Evolutionary conservation across 2,888 invertebrate species (phyloP), one percentile per base, ranked within the genome.

Genomic region (Drosophila flavopinicola): DNA sequence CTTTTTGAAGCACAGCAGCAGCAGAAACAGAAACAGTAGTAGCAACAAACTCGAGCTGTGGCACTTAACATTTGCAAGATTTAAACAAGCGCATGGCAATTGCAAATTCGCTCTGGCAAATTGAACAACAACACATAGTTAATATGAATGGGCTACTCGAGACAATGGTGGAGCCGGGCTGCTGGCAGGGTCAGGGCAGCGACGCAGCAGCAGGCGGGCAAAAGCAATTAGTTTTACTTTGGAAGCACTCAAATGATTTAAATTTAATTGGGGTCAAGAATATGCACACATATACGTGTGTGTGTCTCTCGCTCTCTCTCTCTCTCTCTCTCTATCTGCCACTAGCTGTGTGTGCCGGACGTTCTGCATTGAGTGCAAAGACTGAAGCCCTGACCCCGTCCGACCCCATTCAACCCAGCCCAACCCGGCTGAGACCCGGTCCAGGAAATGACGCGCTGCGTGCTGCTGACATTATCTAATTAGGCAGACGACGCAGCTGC

Each of bases 381-480:
- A 7, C 61, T 42, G 25, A 24, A 45, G 32, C 35, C 44, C 33
- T 48, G 24, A n/a, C n/a, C 11, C 6, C 7, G 20, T 32, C 52
- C 13, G 41, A 25, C 5, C 11, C 11, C 9, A 13, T 15, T 3
- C n/a, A 27, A 15, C 9, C 9, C 44, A 3, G 23, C 6, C 25
- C 29, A n/a, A n/a, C n/a, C n/a, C n/a, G 20, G 2, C n/a, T 7
- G 41, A 29, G 13, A 25, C 49, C 45, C 35, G 23, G 35, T 17
- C 20, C 76, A 60, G 57, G 56, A 76, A 76, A 66, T 66, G 72
- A 71, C 38, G 66, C 59, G 59, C 75, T 60, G 65, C 69, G 53
- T 82, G 80, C 78, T 85, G 78, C 66, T 87, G 86, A 83, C 82
- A 85, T 83, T 85, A 87, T 87, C 87, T 87, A 83, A 83, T 87